Evolutionary conservation across 2,888 invertebrate genomes (phyloP).

Genomic region (Limnephilus marmoratus): DNA sequence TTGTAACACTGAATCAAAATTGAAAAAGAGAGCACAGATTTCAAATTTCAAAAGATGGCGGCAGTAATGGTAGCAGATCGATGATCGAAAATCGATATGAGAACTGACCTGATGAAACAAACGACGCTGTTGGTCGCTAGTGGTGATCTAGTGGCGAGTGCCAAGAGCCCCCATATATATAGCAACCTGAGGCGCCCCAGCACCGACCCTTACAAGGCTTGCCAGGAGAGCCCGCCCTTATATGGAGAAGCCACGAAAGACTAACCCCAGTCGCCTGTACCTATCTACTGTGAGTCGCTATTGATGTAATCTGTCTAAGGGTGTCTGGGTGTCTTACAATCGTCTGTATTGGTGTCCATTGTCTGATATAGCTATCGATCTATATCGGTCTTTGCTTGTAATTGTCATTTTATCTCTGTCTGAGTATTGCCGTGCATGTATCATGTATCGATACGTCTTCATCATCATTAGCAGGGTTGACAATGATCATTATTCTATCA

Average conservation of each 20-base stretch:
- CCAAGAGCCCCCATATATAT: constrained; percentile 37
- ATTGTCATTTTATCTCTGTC: not conserved
- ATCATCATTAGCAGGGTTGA: not conserved
- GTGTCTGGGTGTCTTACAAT: not conserved
- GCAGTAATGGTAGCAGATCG: not conserved
- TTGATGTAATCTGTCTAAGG: not conserved
- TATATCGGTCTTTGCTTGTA: not conserved
- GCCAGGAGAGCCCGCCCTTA: constrained; percentile 14
- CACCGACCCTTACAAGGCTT: constrained; percentile 26
- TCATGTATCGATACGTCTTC: not conserved
- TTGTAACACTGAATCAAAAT: not conserved
- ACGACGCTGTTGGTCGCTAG: constrained; percentile 22
- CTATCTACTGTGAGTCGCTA: not conserved
- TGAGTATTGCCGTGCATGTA: not conserved
- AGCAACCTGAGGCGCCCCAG: not conserved
- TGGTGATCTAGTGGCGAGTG: constrained; percentile 9
- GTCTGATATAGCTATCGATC: not conserved
- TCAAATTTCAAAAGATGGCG: not conserved
- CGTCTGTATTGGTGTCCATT: not conserved
- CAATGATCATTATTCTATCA: not conserved
- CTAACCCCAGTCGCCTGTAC: constrained; percentile 16
- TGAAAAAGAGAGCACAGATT: not conserved
- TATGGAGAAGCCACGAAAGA: constrained; percentile 25
- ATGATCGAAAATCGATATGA: constrained; percentile 10
- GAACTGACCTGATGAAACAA: constrained; percentile 44